phyloP scores from a whole-genome alignment of 35 echinoderm and acorn worm species.

The Hemicentrotus pulcherrimus region DNA sequence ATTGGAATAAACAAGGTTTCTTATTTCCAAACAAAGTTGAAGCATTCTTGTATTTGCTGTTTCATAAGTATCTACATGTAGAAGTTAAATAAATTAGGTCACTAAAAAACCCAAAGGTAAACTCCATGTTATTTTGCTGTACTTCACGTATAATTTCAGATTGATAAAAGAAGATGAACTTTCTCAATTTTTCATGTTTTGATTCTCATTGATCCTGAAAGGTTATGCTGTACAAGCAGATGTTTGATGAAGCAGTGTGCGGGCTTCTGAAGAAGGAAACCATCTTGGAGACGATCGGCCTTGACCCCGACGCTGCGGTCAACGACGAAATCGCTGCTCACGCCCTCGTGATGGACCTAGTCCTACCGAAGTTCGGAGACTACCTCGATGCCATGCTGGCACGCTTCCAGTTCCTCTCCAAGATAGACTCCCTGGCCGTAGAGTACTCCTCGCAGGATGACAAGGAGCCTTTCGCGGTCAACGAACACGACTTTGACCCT shows the following conservation, averaged over 20 bases:
- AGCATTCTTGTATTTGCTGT: no score
- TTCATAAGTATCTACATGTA: no score
- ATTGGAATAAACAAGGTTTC: no score
- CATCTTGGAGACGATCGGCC: slow-evolving; percentile 35
- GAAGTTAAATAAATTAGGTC: no score
- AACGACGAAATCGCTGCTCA: slow-evolving; percentile 59
- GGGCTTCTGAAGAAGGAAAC: slow-evolving; percentile 52
- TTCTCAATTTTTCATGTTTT: no score
- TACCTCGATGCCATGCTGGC: slow-evolving; percentile 49
- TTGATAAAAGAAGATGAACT: no score
- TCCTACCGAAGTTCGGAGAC: slow-evolving; percentile 35
- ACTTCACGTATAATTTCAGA: no score
- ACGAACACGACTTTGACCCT: slow-evolving; percentile 59
- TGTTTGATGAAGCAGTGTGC: slow-evolving; percentile 73
- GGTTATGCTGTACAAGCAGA: slow-evolving; percentile 64
- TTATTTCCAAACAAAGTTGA: no score
- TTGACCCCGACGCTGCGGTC: slow-evolving; percentile 41
- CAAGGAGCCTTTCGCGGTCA: slow-evolving; percentile 56
- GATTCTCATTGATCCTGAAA: neutral
- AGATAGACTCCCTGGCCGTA: slow-evolving; percentile 58
- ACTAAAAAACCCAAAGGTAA: no score
- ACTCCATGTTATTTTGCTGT: no score
- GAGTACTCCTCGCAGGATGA: slow-evolving; percentile 72
- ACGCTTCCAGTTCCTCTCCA: slow-evolving; percentile 68
- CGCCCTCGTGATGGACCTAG: slow-evolving; percentile 22